Conservation (phyloP, 2,888 invertebrate species). For the Eudemis profundana region DNA sequence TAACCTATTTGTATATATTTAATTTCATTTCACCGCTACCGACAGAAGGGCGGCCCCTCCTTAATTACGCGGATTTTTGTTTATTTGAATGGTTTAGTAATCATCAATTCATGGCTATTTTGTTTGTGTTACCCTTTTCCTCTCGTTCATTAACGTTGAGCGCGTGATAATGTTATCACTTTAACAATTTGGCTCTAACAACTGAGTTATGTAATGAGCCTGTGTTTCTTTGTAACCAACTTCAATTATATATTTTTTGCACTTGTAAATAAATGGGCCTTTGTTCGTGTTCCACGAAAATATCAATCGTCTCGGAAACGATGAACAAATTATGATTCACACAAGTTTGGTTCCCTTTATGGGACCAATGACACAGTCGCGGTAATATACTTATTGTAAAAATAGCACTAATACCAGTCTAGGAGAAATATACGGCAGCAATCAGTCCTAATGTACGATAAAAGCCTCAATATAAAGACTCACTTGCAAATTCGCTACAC, state of each 20-base stretch:
- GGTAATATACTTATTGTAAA: slow-evolving; percentile 11
- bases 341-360: neutral
- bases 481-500: slow-evolving; percentile 37
- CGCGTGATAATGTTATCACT: slow-evolving; percentile 26
- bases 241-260: slow-evolving; percentile 25
- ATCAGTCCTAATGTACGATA: slow-evolving; percentile 37
- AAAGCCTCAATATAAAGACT: slow-evolving; percentile 35
- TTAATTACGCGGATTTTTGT: neutral
- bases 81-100: neutral
- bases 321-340: slow-evolving; percentile 24
- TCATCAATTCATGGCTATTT: slow-evolving; percentile 20
- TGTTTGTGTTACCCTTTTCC: slow-evolving; percentile 6
- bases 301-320: slow-evolving; percentile 23
- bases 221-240: slow-evolving; percentile 8
- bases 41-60: neutral
- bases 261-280: slow-evolving; percentile 13
- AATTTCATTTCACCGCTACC: slow-evolving; percentile 4
- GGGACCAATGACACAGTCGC: slow-evolving; percentile 3
- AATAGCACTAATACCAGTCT: slow-evolving; percentile 16
- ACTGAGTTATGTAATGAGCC: slow-evolving; percentile 1
- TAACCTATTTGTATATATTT: slow-evolving; percentile 24
- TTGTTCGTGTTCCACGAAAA: slow-evolving; percentile 25
- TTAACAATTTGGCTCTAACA: slow-evolving; percentile 20
- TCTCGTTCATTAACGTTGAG: slow-evolving; percentile 18
- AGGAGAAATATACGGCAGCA: slow-evolving; percentile 12